Conservation (phyloP, 2,113 vertebrate genomes). For the Menura novaehollandiae region DNA sequence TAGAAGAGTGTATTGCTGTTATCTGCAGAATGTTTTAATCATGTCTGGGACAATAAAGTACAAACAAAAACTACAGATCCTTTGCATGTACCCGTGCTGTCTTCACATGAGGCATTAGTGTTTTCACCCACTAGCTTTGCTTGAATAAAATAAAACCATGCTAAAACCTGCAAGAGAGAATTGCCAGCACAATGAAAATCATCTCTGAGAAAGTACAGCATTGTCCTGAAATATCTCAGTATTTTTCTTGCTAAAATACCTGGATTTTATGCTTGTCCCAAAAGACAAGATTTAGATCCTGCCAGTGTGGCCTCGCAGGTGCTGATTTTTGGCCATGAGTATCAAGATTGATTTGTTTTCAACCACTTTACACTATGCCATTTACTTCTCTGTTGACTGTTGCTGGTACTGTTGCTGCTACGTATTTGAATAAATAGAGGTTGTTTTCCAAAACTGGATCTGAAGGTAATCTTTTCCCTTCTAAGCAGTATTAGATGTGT, state of each 20-base stretch:
- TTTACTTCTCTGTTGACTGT: background rate
- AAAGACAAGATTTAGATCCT: background rate
- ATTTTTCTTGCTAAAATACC: background rate
- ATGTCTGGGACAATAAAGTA: background rate
- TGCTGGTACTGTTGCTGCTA: background rate
- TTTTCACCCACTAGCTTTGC: background rate
- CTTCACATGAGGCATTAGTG: background rate
- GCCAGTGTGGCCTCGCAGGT: background rate
- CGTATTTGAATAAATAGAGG: background rate
- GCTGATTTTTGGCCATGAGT: background rate
- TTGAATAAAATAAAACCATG: background rate
- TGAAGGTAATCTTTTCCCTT: background rate
- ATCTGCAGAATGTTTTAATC: background rate
- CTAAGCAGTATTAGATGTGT: background rate
- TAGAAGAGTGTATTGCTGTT: background rate
- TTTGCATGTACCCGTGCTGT: background rate
- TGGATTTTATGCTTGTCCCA: background rate
- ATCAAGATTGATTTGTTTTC: background rate
- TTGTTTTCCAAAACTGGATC: background rate
- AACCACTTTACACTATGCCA: background rate
- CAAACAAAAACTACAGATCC: background rate
- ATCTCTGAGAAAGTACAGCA: background rate
- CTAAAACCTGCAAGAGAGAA: background rate
- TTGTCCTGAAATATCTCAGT: background rate
- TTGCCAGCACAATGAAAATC: background rate